Base-by-base conservation (phyloP, 2,888 invertebrate genomes). In the Pachymerium ferrugineum region DNA sequence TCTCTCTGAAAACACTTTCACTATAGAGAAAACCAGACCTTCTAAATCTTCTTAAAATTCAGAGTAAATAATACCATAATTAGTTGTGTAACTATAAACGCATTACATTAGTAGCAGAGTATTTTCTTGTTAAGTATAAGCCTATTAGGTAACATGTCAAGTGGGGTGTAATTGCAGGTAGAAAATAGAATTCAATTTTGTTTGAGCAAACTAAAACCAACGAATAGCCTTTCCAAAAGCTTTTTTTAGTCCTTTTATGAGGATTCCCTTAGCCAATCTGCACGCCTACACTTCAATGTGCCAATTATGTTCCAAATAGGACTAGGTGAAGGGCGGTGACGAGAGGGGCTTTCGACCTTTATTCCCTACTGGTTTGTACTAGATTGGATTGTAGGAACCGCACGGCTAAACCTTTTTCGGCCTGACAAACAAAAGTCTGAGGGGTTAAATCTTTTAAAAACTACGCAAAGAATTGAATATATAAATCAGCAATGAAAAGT, bases 331-430 rank as follows among this genome's bases (percentile, higher is more conserved):
- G 54, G 54, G 54, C 25, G 54, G 54, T 54, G 54, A 54, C 54
- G 22, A 54, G 54, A 54, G 28, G 54, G 54, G 54, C 54, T 54
- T 28, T 54, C 54, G 54, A 54, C 54, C 54, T 54, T 54, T 54
- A 54, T 54, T 54, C 54, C 54, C 54, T 54, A 54, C 54, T 54
- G 54, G 54, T 54, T 54, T 54, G 54, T 54, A 25, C 54, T 54
- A 54, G 54, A 54, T 54, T 54, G 54, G 54, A 54, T 54, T 54
- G 54, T 25, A 54, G 28, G 54, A 54, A 54, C 54, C 54, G 22
- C 54, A 54, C 22, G 6, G 19, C 25, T n/a, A 54, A 54, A 28
- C 22, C 54, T 25, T 54, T 54, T 16, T 47, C 5, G 3, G 19
- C 3, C 10, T 47, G 19, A 2, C 4, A 3, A 19, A 54, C 22